Evolutionary conservation across 2,888 invertebrate genomes (phyloP).

Genomic region (Mythimna albipuncta): DNA sequence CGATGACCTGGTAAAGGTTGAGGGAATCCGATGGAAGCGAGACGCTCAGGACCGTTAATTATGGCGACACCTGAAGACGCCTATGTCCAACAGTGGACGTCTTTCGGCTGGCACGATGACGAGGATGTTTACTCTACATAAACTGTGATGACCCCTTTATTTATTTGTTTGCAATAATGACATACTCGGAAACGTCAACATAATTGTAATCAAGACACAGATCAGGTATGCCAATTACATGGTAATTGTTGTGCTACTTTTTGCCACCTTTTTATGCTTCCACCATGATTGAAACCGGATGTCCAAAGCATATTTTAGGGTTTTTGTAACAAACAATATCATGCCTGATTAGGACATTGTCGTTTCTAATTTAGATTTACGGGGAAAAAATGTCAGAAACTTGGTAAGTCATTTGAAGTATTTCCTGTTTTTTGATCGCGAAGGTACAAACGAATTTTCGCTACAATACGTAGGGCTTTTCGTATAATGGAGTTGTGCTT

Average conservation of each 20-base stretch:
- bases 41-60: too few relatives aligned
- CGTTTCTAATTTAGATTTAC: conserved; percentile 29
- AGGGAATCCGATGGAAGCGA: too few relatives aligned
- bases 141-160: background rate
- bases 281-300: conserved; percentile 42
- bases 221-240: conserved; percentile 41
- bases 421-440: conserved; percentile 36
- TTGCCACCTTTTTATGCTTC: conserved; percentile 29
- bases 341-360: conserved; percentile 53
- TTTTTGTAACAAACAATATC: conserved; percentile 48
- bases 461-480: conserved; percentile 14
- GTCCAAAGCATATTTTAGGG: conserved; percentile 13
- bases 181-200: conserved; percentile 11
- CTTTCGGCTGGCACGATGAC: too few relatives aligned
- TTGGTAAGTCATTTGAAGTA: conserved; percentile 23
- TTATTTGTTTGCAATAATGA: conserved; percentile 23
- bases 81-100: too few relatives aligned
- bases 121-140: background rate
- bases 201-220: conserved; percentile 27
- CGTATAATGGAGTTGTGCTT: conserved; percentile 20
- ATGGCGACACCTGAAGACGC: too few relatives aligned
- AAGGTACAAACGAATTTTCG: conserved; percentile 39
- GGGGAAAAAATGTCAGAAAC: conserved; percentile 15
- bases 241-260: conserved; percentile 29
- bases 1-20: too few relatives aligned